A percentile compares a stretch with the other conserved stretches of the same genome.
Conservation (phyloP, 2,888 invertebrate genomes). For the Zygaena filipendulae region DNA sequence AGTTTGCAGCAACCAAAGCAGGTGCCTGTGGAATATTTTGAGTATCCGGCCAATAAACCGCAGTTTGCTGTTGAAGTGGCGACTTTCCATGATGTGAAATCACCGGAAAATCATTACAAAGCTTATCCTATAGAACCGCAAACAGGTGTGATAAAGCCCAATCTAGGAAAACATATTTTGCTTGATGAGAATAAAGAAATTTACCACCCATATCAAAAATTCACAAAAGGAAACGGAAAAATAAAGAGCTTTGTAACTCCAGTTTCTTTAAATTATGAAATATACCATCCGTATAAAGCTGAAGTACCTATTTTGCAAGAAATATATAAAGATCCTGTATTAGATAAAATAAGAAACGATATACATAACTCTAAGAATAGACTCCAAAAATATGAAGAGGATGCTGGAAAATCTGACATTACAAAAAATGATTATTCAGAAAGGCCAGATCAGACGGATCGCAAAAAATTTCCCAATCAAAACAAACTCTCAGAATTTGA, state of each 20-base stretch:
- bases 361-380: constrained; percentile 35
- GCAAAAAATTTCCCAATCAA: constrained; percentile 39
- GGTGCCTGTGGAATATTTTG: constrained; percentile 42
- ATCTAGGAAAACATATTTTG: constrained; percentile 41
- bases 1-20: constrained; percentile 8
- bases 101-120: constrained; percentile 41
- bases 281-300: constrained; percentile 52
- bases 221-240: constrained; percentile 26
- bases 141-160: constrained; percentile 31
- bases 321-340: constrained; percentile 44
- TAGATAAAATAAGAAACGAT: constrained; percentile 41
- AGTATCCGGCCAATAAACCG: constrained; percentile 50
- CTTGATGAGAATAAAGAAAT: constrained; percentile 26
- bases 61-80: constrained; percentile 49
- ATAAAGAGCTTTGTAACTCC: constrained; percentile 26
- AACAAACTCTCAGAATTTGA: constrained; percentile 43
- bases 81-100: constrained; percentile 42
- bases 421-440: constrained; percentile 45
- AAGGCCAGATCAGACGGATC: constrained; percentile 39
- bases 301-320: constrained; percentile 44
- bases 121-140: constrained; percentile 40
- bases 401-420: constrained; percentile 40
- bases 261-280: constrained; percentile 37
- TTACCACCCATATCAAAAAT: constrained; percentile 36
- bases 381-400: constrained; percentile 41